Base-by-base conservation (phyloP, 2,113 vertebrate genomes). In the Azemiops feae region DNA sequence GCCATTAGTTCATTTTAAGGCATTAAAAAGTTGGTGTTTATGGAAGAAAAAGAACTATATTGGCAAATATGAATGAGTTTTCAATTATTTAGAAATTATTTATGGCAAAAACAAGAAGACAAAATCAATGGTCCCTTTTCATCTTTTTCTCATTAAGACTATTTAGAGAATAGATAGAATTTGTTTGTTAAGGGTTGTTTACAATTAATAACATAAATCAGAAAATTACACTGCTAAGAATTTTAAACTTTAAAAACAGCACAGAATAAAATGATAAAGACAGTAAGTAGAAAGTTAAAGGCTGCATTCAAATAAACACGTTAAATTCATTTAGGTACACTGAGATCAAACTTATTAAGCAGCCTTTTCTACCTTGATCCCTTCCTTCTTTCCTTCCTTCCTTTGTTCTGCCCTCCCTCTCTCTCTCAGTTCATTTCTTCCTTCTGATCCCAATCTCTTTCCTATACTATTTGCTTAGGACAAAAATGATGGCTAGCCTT, bases 1-100 rank as follows among this genome's bases (percentile, higher is more conserved):
- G 94, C 89, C 39, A 91, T 93, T 54, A 94, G 91, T 96, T 96
- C 95, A 96, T 97, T 96, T 43, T 25, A 96, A 85, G 94, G 93
- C 95, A 95, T 93, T 96, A 92, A 87, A 30, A 91, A 95, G 23
- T 95, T 93, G 89, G 43, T 85, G 69, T 94, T 96, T 97, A 95
- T 23, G 0, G 94, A 95, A 96, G 64, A 14, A 91, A 88, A 88
- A 93, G 25, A 69, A 92, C 85, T 89, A 3, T 60, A 93, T 94
- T 95, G 94, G 95, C 94, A 92, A 50, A 6, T 52, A 55, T 55
- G 93, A 93, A 85, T 89, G 16, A 95, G 88, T 64, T 94, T 86
- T 92, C 93, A 9, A 92, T 92, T 94, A 94, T 93, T 97, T 93
- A 60, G 94, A 22, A 64, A 58, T 69, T 0, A 0, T n/a, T 50